Evolutionary conservation across 2,113 vertebrate species (phyloP).

Genomic region (Cebus imitator): DNA sequence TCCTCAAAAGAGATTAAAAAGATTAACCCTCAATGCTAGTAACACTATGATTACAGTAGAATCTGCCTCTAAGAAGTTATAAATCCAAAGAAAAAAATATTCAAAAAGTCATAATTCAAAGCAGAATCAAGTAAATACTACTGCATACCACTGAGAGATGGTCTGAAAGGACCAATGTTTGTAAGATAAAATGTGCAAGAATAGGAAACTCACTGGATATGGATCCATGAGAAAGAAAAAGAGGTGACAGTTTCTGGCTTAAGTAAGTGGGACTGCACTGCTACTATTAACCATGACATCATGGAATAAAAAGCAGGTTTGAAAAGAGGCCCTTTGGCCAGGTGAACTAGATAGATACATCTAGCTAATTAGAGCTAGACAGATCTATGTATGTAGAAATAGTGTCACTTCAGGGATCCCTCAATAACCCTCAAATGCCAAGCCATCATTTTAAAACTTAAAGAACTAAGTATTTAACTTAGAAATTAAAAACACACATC

Average conservation of each 20-base stretch:
- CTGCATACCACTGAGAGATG: not conserved
- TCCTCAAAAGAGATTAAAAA: not conserved
- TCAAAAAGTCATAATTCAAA: slow-evolving; percentile 8
- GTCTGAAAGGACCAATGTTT: not conserved
- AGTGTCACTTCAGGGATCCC: not conserved
- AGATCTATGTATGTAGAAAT: not conserved
- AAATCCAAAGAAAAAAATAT: slow-evolving; percentile 39
- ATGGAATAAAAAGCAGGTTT: slow-evolving; percentile 4
- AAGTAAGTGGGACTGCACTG: not conserved
- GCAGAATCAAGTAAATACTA: not conserved
- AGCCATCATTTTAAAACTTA: not conserved
- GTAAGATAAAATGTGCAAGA: not conserved
- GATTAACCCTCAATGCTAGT: not conserved
- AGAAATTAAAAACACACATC: not conserved
- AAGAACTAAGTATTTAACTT: not conserved
- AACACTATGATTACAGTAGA: not conserved
- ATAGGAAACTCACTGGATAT: not conserved
- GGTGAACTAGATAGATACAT: too few species aligned
- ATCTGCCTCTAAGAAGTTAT: not conserved
- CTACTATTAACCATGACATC: not conserved
- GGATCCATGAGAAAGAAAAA: not conserved
- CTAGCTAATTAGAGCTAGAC: too few species aligned
- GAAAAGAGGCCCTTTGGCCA: not conserved
- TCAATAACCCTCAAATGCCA: not conserved
- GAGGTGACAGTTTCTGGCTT: not conserved